Conservation (phyloP, 2,113 vertebrate species). For the Nyctibius bracteatus region DNA sequence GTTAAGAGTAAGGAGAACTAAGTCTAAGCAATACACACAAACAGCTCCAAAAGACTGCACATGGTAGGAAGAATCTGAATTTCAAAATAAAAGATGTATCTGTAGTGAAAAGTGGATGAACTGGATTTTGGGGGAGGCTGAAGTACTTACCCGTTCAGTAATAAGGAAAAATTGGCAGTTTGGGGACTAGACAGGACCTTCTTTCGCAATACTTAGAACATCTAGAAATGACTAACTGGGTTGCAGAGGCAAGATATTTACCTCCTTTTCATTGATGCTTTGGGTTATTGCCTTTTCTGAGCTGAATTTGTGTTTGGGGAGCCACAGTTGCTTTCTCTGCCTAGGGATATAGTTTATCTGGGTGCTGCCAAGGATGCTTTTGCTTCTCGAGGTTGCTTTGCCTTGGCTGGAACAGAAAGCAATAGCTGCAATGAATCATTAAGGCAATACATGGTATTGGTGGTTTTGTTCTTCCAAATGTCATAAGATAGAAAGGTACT, state of each 20-base stretch:
- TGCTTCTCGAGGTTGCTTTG: background rate
- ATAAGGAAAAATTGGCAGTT: background rate
- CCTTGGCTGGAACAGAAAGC: background rate
- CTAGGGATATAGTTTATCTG: background rate
- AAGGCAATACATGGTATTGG: background rate
- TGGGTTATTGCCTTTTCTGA: background rate
- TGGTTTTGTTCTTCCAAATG: background rate
- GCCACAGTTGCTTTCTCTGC: background rate
- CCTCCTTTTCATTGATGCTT: background rate
- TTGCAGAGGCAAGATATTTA: background rate
- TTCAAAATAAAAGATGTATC: background rate
- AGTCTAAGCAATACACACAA: background rate
- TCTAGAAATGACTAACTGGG: background rate
- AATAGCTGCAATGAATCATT: background rate
- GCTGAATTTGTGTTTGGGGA: background rate
- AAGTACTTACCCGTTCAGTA: background rate
- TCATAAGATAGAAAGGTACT: background rate
- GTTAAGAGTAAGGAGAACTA: background rate
- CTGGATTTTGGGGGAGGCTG: background rate
- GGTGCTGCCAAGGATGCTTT: background rate
- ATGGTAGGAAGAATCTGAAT: background rate
- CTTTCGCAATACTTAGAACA: background rate
- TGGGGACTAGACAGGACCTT: background rate
- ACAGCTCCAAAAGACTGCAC: background rate
- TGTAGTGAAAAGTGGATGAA: background rate